Conservation (phyloP, 2,888 invertebrate genomes). For the Synanthedon andrenaeformis region DNA sequence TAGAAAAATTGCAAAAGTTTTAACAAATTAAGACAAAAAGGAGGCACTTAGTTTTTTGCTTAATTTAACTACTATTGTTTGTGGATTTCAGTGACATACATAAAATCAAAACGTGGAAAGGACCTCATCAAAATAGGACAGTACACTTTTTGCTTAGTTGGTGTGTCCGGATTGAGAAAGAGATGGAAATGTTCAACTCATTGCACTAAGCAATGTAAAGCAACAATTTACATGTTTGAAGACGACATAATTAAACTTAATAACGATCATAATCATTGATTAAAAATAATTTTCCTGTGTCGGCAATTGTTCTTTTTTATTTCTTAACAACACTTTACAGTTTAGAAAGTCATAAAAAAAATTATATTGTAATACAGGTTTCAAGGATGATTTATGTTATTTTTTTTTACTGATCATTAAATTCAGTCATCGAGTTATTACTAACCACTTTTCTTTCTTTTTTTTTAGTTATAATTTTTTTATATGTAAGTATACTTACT, state of each 20-base stretch:
- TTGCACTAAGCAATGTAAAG: slow-evolving; percentile 12
- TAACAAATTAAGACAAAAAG: too few species aligned
- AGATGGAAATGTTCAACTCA: slow-evolving; percentile 18
- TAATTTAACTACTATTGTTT: neutral
- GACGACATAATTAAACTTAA: slow-evolving; percentile 9
- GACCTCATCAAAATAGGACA: slow-evolving; percentile 12
- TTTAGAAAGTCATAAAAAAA: too few species aligned
- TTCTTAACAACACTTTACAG: too few species aligned
- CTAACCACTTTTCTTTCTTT: too few species aligned
- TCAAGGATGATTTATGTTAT: too few species aligned
- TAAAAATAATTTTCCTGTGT: neutral
- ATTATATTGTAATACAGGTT: too few species aligned
- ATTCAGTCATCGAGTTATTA: too few species aligned
- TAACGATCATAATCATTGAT: slow-evolving; percentile 8
- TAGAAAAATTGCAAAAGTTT: too few species aligned
- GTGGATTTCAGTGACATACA: slow-evolving; percentile 11
- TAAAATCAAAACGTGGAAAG: slow-evolving; percentile 17
- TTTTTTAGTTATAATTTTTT: too few species aligned
- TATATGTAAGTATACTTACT: too few species aligned
- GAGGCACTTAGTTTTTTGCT: neutral
- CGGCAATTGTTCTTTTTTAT: neutral
- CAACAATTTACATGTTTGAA: slow-evolving; percentile 11
- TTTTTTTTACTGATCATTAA: too few species aligned
- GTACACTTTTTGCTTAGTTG: slow-evolving; percentile 11
- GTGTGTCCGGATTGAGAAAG: slow-evolving; percentile 12